Base-by-base conservation (phyloP, 2,797 vertebrate species). In the Pangasius djambal region DNA sequence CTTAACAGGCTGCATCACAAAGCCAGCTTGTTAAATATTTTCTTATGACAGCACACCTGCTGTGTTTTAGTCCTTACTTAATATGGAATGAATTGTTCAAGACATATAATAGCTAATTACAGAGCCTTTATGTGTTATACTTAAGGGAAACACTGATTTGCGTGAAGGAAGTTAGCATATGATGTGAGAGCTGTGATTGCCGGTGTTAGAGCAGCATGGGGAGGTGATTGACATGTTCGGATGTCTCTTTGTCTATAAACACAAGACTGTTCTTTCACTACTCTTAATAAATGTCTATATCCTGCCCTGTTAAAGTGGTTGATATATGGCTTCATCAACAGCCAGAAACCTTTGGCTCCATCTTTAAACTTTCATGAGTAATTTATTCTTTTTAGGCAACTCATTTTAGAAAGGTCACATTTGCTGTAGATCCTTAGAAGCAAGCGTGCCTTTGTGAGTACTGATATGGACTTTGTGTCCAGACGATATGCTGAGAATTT, bases 301-400 rank as follows among this genome's bases (percentile, higher is more conserved):
- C 92, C 88, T 82, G 57, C 79, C 7, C 81, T 88, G 91, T 92
- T 95, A 95, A 96, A 95, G 92, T 20, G 87, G 93, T 87, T 94
- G 93, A 96, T 92, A 93, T 94, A 95, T 50, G 91, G 93, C 91
- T 94, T 93, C 93, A 95, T 96, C 92, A 93, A 92, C 90, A 91
- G 92, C 90, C 93, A 67, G 95, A 70, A 95, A 92, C 87, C 72
- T 87, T 92, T 85, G 86, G 89, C 85, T 83, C 88, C 12, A 65
- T 92, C 89, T 93, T 93, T 93, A 93, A 93, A 93, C 91, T 87
- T 92, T 93, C 85, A 74, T 79, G 89, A 89, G 81, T 90, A 87
- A 92, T 92, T 94, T 83, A 88, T 89, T 91, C 20, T 57, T 89
- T 61, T 89, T 63, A 50, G 86, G 84, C 15, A 74, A 88, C 40